These are phyloP conservation scores for Plagodis dolabraria DNA, from an alignment of 2,888 invertebrate genomes.

Conservation along the genomic window DNA sequence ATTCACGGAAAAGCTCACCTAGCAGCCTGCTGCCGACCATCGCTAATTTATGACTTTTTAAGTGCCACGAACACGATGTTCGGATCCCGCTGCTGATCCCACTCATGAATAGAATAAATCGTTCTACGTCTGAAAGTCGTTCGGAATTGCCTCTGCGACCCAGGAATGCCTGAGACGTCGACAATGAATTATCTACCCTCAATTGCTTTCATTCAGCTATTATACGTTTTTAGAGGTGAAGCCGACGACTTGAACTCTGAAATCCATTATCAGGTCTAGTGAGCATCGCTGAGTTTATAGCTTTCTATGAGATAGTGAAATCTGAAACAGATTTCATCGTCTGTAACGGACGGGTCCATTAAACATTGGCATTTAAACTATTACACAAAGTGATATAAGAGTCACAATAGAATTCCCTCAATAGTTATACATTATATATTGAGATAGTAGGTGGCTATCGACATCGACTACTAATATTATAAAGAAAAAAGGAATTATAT, in stretches of 20 bases:
- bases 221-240: constrained; percentile 27
- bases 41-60: constrained; percentile 73
- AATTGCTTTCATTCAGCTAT: constrained; percentile 35
- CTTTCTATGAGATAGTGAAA: not conserved
- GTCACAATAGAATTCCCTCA: too few species aligned
- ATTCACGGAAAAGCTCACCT: constrained; percentile 61
- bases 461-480: too few species aligned
- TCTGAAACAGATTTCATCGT: too few species aligned
- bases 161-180: constrained; percentile 31
- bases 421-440: too few species aligned
- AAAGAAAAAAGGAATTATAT: too few species aligned
- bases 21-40: constrained; percentile 53
- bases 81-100: constrained; percentile 51
- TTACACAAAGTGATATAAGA: too few species aligned
- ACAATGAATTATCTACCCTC: constrained; percentile 39
- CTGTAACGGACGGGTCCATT: too few species aligned
- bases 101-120: constrained; percentile 52
- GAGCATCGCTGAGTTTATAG: constrained; percentile 1
- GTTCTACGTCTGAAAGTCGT: constrained; percentile 41
- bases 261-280: constrained; percentile 12
- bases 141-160: constrained; percentile 36
- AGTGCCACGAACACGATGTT: constrained; percentile 67
- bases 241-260: constrained; percentile 4
- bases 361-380: too few species aligned
- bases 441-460: too few species aligned